These are phyloP conservation scores for Cephus nigrinus DNA, from an alignment of 2,888 invertebrate genomes.

Conservation along the genomic window DNA sequence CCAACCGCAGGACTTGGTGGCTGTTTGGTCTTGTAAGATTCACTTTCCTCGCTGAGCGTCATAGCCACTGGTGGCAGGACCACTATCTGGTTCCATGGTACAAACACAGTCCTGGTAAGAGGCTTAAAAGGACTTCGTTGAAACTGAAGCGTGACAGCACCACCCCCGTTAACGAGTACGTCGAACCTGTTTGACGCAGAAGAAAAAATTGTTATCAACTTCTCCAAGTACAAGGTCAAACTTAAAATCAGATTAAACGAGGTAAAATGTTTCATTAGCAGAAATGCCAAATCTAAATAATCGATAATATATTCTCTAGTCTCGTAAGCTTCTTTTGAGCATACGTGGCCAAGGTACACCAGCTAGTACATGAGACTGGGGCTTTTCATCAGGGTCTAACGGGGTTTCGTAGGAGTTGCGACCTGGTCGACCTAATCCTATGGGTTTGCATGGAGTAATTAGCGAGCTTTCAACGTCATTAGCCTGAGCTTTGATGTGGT, in stretches of 20 bases:
- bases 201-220: not conserved
- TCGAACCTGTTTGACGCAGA: constrained; percentile 83
- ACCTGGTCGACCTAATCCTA: constrained; percentile 37
- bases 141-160: constrained; percentile 96
- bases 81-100: constrained; percentile 98
- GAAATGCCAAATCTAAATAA: not conserved
- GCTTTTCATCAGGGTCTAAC: not conserved
- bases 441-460: constrained; percentile 53
- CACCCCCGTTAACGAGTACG: constrained; percentile 98
- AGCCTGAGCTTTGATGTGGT: constrained; percentile 55
- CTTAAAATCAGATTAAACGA: not conserved
- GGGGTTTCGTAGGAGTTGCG: not conserved
- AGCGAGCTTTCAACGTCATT: constrained; percentile 57
- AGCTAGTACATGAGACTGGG: not conserved
- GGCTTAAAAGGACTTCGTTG: constrained; percentile 94
- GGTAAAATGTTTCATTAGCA: not conserved
- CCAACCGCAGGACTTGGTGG: constrained; percentile 63
- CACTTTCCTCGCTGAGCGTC: constrained; percentile 80
- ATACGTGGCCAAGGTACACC: not conserved
- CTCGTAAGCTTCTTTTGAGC: not conserved
- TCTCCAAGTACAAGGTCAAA: not conserved
- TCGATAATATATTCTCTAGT: not conserved
- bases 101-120: constrained; percentile 88
- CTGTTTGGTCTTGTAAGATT: constrained; percentile 58
- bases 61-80: constrained; percentile 89